Conservation (phyloP, 2,797 vertebrate genomes). For the Channa striata region DNA sequence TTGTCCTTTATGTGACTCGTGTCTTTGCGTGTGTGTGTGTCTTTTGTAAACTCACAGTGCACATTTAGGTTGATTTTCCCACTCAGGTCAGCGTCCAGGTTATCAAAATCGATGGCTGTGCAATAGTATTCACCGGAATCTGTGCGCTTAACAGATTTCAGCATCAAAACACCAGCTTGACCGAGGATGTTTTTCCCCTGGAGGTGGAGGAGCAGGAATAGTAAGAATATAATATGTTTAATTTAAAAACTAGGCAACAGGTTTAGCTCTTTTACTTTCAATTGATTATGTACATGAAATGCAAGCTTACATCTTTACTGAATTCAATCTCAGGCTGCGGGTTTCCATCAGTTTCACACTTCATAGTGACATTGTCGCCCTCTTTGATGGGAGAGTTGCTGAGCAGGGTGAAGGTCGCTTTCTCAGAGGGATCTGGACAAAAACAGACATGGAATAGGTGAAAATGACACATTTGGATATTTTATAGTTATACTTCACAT, state of each 20-base stretch:
- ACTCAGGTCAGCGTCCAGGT: slow-evolving; percentile 64
- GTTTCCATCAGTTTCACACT: slow-evolving; percentile 88
- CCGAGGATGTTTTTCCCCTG: accelerated
- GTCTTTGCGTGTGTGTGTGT: slow-evolving; percentile 1
- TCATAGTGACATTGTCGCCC: slow-evolving; percentile 86
- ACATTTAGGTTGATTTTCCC: slow-evolving; percentile 71
- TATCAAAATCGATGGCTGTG: slow-evolving; percentile 78
- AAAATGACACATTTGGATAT: slow-evolving; percentile 43
- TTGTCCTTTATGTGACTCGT: slow-evolving; percentile 8
- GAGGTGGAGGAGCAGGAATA: neutral
- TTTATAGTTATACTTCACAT: slow-evolving; percentile 19
- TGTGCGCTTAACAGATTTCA: slow-evolving; percentile 72
- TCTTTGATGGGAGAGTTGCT: slow-evolving; percentile 84
- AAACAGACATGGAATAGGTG: slow-evolving; percentile 49
- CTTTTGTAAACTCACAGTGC: slow-evolving; percentile 81
- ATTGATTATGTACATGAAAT: neutral
- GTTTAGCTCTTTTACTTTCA: no score
- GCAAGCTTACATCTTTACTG: slow-evolving; percentile 73
- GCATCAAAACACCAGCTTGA: slow-evolving; percentile 45
- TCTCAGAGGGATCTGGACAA: slow-evolving; percentile 87
- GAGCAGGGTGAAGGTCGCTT: slow-evolving; percentile 78
- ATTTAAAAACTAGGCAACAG: no score
- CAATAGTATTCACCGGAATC: slow-evolving; percentile 81
- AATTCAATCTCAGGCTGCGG: slow-evolving; percentile 86
- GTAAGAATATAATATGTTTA: neutral